Base-by-base conservation (phyloP, 2,888 invertebrate species). In the Crocallis elinguaria region DNA sequence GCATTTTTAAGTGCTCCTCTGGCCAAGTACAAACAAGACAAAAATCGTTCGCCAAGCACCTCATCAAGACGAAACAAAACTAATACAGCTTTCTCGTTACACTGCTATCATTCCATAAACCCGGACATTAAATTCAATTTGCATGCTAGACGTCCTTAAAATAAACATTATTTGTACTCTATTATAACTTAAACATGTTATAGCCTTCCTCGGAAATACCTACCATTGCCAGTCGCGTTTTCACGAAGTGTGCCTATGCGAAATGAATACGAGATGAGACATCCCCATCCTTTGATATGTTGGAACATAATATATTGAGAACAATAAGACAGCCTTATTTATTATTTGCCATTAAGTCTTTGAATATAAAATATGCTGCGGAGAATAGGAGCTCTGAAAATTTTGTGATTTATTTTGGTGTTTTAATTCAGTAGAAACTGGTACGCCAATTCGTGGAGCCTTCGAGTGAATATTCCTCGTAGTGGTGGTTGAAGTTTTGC, bases 221-320 rank as follows among this genome's bases (percentile, higher is more conserved):
- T 74, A 65, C 64, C 58, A 42, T 32, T 69, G 57, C 61, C 65
- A 66, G 72, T 74, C 79, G 82, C 80, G 83, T 83, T 84, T 79
- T 77, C 79, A 71, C 80, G 75, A 77, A 82, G 82, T 77, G 73
- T 69, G 73, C 67, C 68, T 69, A 74, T 82, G 86, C 75, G 84
- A 58, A 60, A 63, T 61, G 87, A 85, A 88, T 87, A 82, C 73
- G 53, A 66, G 77, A 86, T 82, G 76, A 76, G 75, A 57, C 67
- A 68, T 74, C 77, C 79, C 79, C 77, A 74, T 75, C 68, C 70
- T 71, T 75, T 76, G 75, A 75, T 73, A 73, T 73, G 68, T 71
- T 44, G 55, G 49, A 52, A 61, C 55, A 4, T n/a, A 16, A 57
- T 35, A 43, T 45, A 58, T 52, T 50, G 52, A 32, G 57, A 73